Percentiles rank a stretch among this genome's conserved stretches.
Evolutionary conservation across 2,888 invertebrate species (phyloP).

Genomic region (Acanthosepion lycidas): DNA sequence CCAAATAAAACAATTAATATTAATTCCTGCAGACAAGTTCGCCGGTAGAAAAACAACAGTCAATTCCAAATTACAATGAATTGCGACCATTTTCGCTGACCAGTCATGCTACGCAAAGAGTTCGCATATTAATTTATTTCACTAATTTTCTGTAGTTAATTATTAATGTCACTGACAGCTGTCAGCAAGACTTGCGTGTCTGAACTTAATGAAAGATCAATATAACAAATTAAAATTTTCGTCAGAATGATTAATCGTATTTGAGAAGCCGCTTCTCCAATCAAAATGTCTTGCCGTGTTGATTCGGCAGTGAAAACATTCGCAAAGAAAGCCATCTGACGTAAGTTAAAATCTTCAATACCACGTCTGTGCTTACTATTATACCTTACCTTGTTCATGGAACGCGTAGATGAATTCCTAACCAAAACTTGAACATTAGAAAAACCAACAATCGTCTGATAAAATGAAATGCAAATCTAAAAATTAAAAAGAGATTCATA

Average conservation of each 20-base stretch:
- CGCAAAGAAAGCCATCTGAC: not conserved
- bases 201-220: slow-evolving; percentile 23
- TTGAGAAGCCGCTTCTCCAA: not conserved
- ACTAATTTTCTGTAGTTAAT: not conserved
- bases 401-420: too few relatives aligned
- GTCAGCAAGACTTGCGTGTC: slow-evolving; percentile 16
- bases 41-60: not conserved
- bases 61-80: not conserved
- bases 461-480: too few relatives aligned
- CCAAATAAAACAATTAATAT: not conserved
- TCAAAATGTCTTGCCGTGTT: not conserved
- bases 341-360: too few relatives aligned
- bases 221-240: slow-evolving; percentile 13
- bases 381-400: too few relatives aligned
- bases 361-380: too few relatives aligned
- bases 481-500: too few relatives aligned
- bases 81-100: not conserved
- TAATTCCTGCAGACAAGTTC: not conserved
- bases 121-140: not conserved
- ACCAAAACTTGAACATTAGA: too few relatives aligned
- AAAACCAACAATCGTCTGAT: too few relatives aligned
- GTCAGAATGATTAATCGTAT: not conserved
- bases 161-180: slow-evolving; percentile 22
- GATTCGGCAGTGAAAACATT: not conserved
- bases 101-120: not conserved